Conservation (phyloP, 2,113 vertebrate genomes). For the Tachysurus vachellii region DNA sequence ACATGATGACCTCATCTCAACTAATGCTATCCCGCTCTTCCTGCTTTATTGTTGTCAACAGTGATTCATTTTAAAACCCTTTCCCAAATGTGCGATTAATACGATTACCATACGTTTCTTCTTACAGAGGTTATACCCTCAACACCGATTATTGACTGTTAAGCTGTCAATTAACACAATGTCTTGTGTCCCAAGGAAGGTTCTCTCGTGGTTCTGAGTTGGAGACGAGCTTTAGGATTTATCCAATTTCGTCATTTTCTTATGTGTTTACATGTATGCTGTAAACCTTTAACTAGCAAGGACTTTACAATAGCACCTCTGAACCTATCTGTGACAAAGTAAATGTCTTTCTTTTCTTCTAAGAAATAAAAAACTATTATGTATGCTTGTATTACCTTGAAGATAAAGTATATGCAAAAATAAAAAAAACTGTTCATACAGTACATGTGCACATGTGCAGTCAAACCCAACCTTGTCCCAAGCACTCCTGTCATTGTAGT, state of each 20-base stretch:
- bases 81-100: constrained; percentile 51
- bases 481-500: constrained; percentile 46
- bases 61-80: constrained; percentile 52
- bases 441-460: not conserved
- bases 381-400: not conserved
- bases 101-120: constrained; percentile 48
- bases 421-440: not conserved
- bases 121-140: constrained; percentile 35
- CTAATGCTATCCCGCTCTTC: constrained; percentile 1
- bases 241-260: constrained; percentile 51
- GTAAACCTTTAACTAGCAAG: constrained; percentile 68
- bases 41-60: constrained; percentile 48
- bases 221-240: constrained; percentile 55
- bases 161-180: constrained; percentile 61
- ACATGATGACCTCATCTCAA: constrained; percentile 41
- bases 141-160: constrained; percentile 1
- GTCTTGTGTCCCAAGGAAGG: constrained; percentile 52
- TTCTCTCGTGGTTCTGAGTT: constrained; percentile 44
- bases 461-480: constrained; percentile 4
- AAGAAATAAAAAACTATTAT: not conserved
- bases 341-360: not conserved
- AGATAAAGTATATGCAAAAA: not conserved
- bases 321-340: constrained; percentile 53
- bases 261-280: constrained; percentile 57
- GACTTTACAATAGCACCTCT: constrained; percentile 58